These are phyloP conservation scores for Megathymus violae DNA, from an alignment of 1,140 invertebrate genomes.

Conservation along the genomic window DNA sequence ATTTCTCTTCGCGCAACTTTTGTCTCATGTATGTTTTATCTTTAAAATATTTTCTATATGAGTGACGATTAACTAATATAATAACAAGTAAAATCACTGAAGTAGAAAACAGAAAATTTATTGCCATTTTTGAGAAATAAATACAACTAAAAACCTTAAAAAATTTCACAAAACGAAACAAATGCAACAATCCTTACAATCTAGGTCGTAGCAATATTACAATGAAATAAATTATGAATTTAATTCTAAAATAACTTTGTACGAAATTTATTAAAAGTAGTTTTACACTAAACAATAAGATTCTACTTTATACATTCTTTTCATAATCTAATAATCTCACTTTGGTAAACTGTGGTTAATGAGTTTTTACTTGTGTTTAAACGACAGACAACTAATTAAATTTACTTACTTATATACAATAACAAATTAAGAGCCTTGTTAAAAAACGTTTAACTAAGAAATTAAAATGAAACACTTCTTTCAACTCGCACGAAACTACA, in stretches of 20 bases:
- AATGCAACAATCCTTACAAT: conserved; percentile 73
- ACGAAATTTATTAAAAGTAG: conserved; percentile 60
- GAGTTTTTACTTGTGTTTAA: conserved; percentile 37
- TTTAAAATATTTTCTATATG: no score
- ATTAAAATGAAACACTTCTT: background rate
- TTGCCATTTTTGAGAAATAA: conserved; percentile 72
- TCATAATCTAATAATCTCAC: conserved; percentile 82
- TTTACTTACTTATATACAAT: conserved; percentile 28
- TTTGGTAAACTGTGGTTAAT: conserved; percentile 85
- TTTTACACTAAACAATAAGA: conserved; percentile 22
- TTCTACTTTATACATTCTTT: conserved; percentile 53
- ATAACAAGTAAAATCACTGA: conserved; percentile 44
- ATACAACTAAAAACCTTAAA: conserved; percentile 72
- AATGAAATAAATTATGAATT: conserved; percentile 73
- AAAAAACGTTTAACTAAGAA: background rate
- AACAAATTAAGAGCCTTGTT: background rate
- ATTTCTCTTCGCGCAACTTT: no score
- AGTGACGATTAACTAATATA: no score
- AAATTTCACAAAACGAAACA: conserved; percentile 74
- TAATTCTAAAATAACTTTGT: conserved; percentile 78
- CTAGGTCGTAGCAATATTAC: conserved; percentile 47
- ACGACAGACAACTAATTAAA: conserved; percentile 14
- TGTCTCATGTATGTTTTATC: no score
- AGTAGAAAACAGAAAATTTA: conserved; percentile 76
- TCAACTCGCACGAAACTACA: no score